phyloP scores from a whole-genome alignment of 1,140 invertebrate species.

The Plutomurus gul region DNA sequence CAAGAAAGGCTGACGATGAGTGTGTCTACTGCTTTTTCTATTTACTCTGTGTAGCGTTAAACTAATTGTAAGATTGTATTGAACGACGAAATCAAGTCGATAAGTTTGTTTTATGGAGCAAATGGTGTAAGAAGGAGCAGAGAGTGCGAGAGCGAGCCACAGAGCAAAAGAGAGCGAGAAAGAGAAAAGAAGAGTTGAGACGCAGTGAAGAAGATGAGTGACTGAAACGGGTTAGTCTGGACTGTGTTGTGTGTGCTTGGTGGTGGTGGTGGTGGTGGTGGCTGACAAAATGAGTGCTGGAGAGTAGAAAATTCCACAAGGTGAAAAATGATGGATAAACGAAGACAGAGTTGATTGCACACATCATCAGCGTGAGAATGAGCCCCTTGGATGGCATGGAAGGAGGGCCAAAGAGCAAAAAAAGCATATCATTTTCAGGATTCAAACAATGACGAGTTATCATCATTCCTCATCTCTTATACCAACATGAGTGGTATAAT shows the following conservation, averaged over 20 bases:
- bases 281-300: neutral
- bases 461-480: slow-evolving; percentile 49
- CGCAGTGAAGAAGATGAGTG: neutral
- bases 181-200: neutral
- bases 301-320: neutral
- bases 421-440: slow-evolving; percentile 44
- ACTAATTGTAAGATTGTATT: slow-evolving; percentile 15
- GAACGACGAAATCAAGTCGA: slow-evolving; percentile 20
- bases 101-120: slow-evolving; percentile 18
- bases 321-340: slow-evolving; percentile 51
- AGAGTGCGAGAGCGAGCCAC: no score
- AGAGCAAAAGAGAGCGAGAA: neutral
- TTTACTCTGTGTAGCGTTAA: no score
- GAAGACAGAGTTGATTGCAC: slow-evolving; percentile 50
- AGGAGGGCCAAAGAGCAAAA: slow-evolving; percentile 34
- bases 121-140: neutral
- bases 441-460: slow-evolving; percentile 50
- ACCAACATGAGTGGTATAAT: slow-evolving; percentile 47
- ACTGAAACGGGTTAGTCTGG: neutral
- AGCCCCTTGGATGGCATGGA: slow-evolving; percentile 43
- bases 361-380: slow-evolving; percentile 49
- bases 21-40: neutral
- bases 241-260: neutral
- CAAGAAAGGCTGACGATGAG: neutral
- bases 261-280: neutral